Evolutionary conservation across 1,140 invertebrate species (phyloP), one percentile per base, ranked within the genome.

Genomic region (Atta colombica): DNA sequence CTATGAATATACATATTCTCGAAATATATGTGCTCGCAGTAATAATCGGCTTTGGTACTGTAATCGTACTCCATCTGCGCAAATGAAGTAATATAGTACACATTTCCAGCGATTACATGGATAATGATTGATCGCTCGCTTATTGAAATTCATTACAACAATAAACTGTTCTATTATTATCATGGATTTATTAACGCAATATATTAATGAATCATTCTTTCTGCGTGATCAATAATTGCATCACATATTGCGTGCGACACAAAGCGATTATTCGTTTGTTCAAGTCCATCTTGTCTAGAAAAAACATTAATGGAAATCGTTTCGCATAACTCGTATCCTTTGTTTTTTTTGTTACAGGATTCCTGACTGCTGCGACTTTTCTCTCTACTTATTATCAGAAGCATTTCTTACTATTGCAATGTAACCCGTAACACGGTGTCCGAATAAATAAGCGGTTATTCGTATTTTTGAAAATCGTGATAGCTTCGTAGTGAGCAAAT

Each of bases 381-480:
- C 87, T 91, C 89, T 90, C 90, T 91, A 91, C 84, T 91, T 91
- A 91, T 91, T 88, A 90, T 91, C 89, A 90, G 78, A 91, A 88
- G 87, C 86, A 88, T 91, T 90, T 90, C 90, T 91, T 85, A 90
- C 87, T 88, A 90, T 88, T 82, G 89, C 87, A 88, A 90, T 88
- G 77, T 88, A 69, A 91, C 72, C 82, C 89, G 89, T 88, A 84
- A 80, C 65, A 91, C 89, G 90, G 84, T 90, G 90, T 88, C 68
- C 87, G 85, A 65, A 72, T 88, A 86, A 90, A 58, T 90, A 90
- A 91, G 88, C 85, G 89, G 85, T 87, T 89, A 89, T 89, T 91
- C 90, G 90, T 91, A 90, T 91, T 91, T 91, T 91, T 91, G 87
- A 91, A 80, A 89, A 85, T 91, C 90, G 89, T 91, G 90, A 91